Evolutionary conservation across 64 coral and sea anemone genomes (phyloP), one percentile per base, ranked within the genome.

Genomic region (Anthopleura sola): DNA sequence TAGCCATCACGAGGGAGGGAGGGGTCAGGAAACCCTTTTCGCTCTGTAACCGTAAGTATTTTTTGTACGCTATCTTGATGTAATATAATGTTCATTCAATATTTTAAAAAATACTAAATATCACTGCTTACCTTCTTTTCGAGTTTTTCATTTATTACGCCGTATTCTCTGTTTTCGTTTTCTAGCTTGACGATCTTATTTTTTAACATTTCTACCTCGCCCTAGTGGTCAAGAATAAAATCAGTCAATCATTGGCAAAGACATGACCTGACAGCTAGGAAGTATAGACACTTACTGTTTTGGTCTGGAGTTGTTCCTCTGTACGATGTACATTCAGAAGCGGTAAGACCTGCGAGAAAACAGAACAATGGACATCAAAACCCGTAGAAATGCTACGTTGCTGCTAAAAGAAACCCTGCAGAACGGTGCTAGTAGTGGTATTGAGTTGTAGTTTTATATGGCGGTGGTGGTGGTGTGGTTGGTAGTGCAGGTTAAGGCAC

Each of bases 251-350:
- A 53, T 44, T 44, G 40, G 40, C 0, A 44, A 44, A 0, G 50
- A 53, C 12, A 53, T 0, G 49, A 40, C 2, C 39, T 6, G 40
- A 44, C 40, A 1, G 75, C 16, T 5, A 26, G 20, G 55, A 17
- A 18, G 17, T 20, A 0, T 17, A 16, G 13, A 26, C 34, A 6
- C 89, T 68, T 31, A 91, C 89, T 77, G 89, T 81, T 82, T 91
- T 91, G 46, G n/a, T 81, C 76, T 98, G 94, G 10, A 98, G 56
- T 60, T 98, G 86, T 86, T 98, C 92, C 74, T 98, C 96, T 13
- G 96, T 94, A 29, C 96, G 92, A 84, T 98, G 96, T 18, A 98
- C 92, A 39, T 98, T 89, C 55, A 98, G 78, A 19, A 98, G 36
- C 36, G 96, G 96, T 2, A 98, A 47, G 47, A 98, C 92, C 92